phyloP scores from a whole-genome alignment of 2,888 invertebrate genomes.

The Caenorhabditis uteleia region DNA sequence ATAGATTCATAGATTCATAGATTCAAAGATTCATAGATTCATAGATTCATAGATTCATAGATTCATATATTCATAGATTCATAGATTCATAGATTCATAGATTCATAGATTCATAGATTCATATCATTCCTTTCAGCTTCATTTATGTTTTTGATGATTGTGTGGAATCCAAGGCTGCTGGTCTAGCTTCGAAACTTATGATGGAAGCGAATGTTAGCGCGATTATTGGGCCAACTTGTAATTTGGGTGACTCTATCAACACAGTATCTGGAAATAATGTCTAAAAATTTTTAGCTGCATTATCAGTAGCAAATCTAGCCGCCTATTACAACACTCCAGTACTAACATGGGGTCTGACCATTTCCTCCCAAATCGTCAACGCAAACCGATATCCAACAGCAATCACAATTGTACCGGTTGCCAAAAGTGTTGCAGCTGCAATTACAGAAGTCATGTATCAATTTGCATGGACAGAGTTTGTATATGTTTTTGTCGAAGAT shows the following conservation, averaged over 20 bases:
- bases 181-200: conserved; percentile 32
- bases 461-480: conserved; percentile 52
- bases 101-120: no score
- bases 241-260: conserved; percentile 12
- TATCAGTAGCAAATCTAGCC: conserved; percentile 36
- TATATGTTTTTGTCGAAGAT: conserved; percentile 52
- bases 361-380: conserved; percentile 35
- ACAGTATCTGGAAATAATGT: neutral
- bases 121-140: conserved; percentile 39
- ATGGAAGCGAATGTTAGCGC: conserved; percentile 42
- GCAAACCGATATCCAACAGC: conserved; percentile 36
- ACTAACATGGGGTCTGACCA: conserved; percentile 44
- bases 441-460: conserved; percentile 46
- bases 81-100: neutral
- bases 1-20: neutral
- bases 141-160: conserved; percentile 47
- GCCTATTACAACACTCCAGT: conserved; percentile 46
- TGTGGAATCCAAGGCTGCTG: conserved; percentile 37
- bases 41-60: no score
- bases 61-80: no score
- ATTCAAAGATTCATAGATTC: no score
- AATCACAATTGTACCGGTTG: conserved; percentile 35
- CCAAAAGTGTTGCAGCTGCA: conserved; percentile 49
- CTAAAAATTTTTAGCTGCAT: conserved; percentile 21
- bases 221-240: conserved; percentile 51